A percentile compares a stretch with the other conserved stretches of the same genome.
Conservation (phyloP, 2,888 invertebrate genomes). For the Ophion slaviceki region DNA sequence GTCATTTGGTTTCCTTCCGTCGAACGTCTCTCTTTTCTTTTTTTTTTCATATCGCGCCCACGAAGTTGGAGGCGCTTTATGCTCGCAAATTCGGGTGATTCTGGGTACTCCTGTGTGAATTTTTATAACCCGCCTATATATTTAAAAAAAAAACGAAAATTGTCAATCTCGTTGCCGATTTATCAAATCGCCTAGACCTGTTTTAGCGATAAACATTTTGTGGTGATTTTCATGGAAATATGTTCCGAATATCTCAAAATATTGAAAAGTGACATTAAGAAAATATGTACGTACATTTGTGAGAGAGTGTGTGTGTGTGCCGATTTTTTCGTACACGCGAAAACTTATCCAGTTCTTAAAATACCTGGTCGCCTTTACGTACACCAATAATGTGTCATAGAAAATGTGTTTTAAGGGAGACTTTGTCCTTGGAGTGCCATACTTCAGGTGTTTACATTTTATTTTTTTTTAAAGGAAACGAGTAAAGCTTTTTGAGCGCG, state of each 20-base stretch:
- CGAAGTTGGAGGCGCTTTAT: neutral
- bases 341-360: too few species aligned
- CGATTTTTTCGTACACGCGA: too few species aligned
- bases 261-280: too few species aligned
- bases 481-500: too few species aligned
- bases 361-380: too few species aligned
- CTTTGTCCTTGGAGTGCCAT: too few species aligned
- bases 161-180: neutral
- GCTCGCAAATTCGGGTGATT: constrained; percentile 2
- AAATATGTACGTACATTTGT: too few species aligned
- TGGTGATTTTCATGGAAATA: neutral
- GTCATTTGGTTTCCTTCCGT: neutral
- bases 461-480: too few species aligned
- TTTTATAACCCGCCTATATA: neutral
- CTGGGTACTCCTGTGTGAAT: neutral
- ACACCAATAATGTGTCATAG: too few species aligned
- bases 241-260: neutral
- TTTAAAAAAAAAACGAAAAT: neutral
- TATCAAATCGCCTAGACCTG: neutral
- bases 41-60: neutral
- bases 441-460: too few species aligned
- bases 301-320: too few species aligned
- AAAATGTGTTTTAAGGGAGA: neutral
- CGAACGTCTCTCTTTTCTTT: neutral
- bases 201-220: neutral